phyloP scores from a whole-genome alignment of 2,888 invertebrate genomes.

The Xanthostigma xanthostigma region DNA sequence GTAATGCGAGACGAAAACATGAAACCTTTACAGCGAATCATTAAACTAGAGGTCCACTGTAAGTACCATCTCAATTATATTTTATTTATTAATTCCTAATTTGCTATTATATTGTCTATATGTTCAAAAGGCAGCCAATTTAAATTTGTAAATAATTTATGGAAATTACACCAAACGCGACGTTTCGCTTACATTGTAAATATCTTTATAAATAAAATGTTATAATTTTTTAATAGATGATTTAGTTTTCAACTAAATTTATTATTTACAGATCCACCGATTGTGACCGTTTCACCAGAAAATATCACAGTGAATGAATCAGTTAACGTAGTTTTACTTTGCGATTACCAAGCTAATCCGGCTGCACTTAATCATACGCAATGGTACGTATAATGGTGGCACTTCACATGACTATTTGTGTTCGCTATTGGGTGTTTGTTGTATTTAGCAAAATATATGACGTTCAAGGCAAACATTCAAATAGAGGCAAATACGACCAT shows the following conservation, averaged over 20 bases:
- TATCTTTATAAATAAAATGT: no score
- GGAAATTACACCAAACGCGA: no score
- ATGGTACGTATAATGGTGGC: conserved; percentile 67
- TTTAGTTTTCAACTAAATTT: not conserved
- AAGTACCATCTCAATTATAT: conserved; percentile 32
- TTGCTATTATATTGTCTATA: conserved; percentile 2
- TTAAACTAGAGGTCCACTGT: conserved; percentile 74
- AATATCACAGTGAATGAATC: conserved; percentile 70
- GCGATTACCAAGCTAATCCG: conserved; percentile 78
- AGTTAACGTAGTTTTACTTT: conserved; percentile 46
- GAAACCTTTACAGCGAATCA: conserved; percentile 55
- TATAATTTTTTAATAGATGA: no score
- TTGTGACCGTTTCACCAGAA: conserved; percentile 57
- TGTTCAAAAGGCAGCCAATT: not conserved
- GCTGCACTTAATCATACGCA: conserved; percentile 56
- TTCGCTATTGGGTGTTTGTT: no score
- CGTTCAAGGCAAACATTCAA: no score
- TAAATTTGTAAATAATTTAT: no score
- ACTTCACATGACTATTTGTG: no score
- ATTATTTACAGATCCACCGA: conserved; percentile 60
- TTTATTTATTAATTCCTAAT: conserved; percentile 10
- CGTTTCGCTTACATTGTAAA: no score
- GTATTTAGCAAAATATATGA: no score
- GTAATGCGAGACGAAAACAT: conserved; percentile 59
- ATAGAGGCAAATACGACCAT: no score